Base-by-base conservation (phyloP, 1,140 invertebrate genomes). In the Micrasema longulum region DNA sequence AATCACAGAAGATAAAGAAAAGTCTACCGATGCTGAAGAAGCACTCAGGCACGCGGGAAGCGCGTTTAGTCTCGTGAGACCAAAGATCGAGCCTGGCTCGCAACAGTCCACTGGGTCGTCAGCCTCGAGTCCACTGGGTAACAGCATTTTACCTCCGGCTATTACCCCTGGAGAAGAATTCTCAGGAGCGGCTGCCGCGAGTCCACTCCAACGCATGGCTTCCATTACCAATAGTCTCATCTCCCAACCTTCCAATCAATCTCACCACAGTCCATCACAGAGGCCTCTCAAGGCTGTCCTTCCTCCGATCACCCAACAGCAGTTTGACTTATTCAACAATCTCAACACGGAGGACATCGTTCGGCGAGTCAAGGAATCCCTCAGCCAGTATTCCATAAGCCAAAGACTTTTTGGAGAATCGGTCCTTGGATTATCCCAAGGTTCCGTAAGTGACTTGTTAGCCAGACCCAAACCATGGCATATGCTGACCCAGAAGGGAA, bases 281-380 rank as follows among this genome's bases (percentile, higher is more conserved):
- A 87, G 96, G 71, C 96, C 97, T 11, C 88, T 97, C 68, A 97
- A 97, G 84, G 96, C 97, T 9, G 96, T 99, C 12, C 88, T 99
- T 77, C 96, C 97, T 18, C 97, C 97, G 0, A 99, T 99, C 70
- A 99, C 97, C 0, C 97, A 99, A 80, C 97, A 99, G 79, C 97
- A 99, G 80, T 99, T 99, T 83, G 97, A 99, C 83, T 91, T 96
- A 81, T 99, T 98, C 86, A 96, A 97, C 79, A 97, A 97, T 82
- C 89, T 99, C 48, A 98, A 99, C 80, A 99, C 98, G 0, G 97
- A 99, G 85, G 97, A 99, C 73, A 96, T 99, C 74, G 98, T 99
- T 22, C 93, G 97, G 76, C 94, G 95, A 85, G 95, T 99, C 2
- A 99, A 99, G 84, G 97, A 99, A 83, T 95, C 97, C 74, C 86